These are phyloP conservation scores for Picathartes gymnocephalus DNA, from an alignment of 2,113 vertebrate genomes.

Conservation along the genomic window DNA sequence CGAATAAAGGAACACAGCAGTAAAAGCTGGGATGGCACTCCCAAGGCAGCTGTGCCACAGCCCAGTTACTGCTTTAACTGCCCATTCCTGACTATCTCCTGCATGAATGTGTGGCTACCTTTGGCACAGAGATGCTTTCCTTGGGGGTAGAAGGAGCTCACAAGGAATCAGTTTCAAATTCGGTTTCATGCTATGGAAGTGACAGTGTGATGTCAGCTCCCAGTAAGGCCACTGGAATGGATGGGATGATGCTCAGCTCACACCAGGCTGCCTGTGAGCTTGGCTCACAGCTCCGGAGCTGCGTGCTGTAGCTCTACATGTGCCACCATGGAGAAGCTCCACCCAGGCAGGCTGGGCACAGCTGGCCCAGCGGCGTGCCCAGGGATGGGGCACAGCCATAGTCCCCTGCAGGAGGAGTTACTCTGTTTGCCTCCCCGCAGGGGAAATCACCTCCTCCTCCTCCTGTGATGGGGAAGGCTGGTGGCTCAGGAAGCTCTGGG, in stretches of 20 bases:
- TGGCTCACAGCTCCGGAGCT: background rate
- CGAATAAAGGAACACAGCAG: background rate
- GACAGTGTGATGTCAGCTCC: background rate
- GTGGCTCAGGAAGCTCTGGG: background rate
- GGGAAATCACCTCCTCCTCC: background rate
- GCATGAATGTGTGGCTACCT: background rate
- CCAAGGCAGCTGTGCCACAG: background rate
- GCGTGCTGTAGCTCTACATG: accelerated
- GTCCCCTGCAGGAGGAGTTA: background rate
- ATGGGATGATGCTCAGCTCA: background rate
- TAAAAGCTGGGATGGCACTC: background rate
- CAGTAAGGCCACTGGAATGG: background rate
- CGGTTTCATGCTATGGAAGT: background rate
- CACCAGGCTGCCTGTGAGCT: background rate
- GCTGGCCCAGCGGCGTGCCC: accelerated
- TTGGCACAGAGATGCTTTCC: background rate
- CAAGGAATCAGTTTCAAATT: background rate
- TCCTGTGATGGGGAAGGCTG: background rate
- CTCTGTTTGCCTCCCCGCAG: accelerated
- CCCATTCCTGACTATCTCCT: background rate
- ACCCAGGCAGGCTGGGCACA: no score
- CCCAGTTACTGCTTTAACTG: background rate
- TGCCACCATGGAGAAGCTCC: accelerated
- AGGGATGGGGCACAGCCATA: background rate
- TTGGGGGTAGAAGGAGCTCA: background rate